phyloP scores from a whole-genome alignment of 2,113 vertebrate genomes.

The Rhabdomys dilectus region DNA sequence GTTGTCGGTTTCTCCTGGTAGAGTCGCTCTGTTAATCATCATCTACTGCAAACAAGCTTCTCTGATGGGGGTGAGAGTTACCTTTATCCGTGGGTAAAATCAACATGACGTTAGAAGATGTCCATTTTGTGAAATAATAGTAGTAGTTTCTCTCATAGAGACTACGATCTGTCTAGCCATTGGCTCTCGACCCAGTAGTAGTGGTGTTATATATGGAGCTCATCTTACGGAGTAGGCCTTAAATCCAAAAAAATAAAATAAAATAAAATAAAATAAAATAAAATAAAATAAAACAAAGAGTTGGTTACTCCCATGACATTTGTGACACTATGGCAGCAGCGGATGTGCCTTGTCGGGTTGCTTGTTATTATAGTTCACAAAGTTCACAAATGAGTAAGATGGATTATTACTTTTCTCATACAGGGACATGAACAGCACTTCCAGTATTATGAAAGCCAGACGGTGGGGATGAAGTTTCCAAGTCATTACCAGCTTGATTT shows the following conservation, averaged over 20 bases:
- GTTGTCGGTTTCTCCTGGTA: neutral
- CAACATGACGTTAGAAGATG: neutral
- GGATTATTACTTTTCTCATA: neutral
- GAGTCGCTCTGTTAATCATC: neutral
- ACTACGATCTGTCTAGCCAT: neutral
- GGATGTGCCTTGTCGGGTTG: neutral
- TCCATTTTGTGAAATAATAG: neutral
- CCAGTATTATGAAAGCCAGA: neutral
- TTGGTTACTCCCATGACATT: neutral
- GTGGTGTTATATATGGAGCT: neutral
- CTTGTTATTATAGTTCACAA: neutral
- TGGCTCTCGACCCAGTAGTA: neutral
- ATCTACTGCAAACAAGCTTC: neutral
- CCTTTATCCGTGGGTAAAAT: neutral
- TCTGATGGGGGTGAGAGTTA: neutral
- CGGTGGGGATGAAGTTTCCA: neutral
- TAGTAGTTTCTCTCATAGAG: neutral
- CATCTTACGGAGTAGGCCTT: neutral
- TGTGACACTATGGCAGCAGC: neutral
- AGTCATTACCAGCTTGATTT: neutral
- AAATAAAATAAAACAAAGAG: neutral
- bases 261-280: neutral
- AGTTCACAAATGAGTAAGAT: neutral
- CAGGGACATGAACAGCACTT: neutral
- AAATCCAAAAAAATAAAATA: neutral